These are phyloP conservation scores for Gallinago paraguaiae DNA, from an alignment of 2,113 vertebrate genomes.

Conservation along the genomic window DNA sequence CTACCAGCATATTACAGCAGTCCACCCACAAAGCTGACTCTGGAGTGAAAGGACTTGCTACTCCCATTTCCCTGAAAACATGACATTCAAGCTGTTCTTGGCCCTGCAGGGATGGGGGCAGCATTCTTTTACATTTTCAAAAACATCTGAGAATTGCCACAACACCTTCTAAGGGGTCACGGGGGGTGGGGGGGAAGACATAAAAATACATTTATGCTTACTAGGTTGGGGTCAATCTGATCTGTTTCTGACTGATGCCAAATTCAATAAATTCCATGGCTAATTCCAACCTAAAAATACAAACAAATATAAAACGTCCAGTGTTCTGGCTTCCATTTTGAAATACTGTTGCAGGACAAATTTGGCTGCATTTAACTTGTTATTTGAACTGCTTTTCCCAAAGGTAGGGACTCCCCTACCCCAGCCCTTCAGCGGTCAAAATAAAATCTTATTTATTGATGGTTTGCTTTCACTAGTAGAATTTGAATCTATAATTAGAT, in stretches of 20 bases:
- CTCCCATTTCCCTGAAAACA: neutral
- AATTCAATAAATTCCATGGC: neutral
- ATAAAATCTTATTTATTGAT: neutral
- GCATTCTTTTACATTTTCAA: neutral
- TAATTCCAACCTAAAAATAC: neutral
- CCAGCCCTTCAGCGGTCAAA: neutral
- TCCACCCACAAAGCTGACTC: neutral
- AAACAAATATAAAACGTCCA: neutral
- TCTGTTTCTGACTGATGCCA: neutral
- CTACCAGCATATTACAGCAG: neutral
- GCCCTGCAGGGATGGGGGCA: neutral
- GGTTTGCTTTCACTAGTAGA: neutral
- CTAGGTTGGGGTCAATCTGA: neutral
- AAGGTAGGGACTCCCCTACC: neutral
- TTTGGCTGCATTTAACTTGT: neutral
- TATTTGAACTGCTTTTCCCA: neutral
- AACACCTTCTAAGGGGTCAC: neutral
- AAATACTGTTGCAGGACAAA: neutral
- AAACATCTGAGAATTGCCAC: neutral
- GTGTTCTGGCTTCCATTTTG: neutral
- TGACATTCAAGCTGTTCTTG: neutral
- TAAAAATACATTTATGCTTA: neutral
- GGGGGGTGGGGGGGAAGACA: neutral
- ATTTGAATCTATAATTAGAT: neutral
- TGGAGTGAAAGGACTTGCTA: neutral